phyloP scores from a whole-genome alignment of 37 sponge, comb jelly and placozoan genomes.

The Axinella damicornis region DNA sequence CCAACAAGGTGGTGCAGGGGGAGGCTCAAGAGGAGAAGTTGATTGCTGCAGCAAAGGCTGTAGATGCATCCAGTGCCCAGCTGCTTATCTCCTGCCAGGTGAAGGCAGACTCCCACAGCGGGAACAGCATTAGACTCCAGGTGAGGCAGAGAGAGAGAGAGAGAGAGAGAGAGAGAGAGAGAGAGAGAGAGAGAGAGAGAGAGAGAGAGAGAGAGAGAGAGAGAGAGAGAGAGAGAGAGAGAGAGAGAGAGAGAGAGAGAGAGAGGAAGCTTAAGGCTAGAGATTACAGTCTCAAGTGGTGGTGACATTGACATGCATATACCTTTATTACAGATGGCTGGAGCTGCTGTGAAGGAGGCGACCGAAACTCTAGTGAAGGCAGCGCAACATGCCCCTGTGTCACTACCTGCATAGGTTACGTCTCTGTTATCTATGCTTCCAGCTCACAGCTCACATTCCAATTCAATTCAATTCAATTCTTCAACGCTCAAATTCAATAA shows the following conservation, averaged over 20 bases:
- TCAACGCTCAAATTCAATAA: too few relatives aligned
- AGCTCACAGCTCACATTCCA: too few relatives aligned
- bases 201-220: neutral
- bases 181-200: too few relatives aligned
- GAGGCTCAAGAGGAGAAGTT: slow-evolving; percentile 86
- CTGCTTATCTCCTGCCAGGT: slow-evolving; percentile 95
- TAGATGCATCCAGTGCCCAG: slow-evolving; percentile 93
- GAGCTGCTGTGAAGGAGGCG: slow-evolving; percentile 92
- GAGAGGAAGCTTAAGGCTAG: neutral
- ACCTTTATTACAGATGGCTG: slow-evolving; percentile 79
- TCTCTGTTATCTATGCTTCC: too few relatives aligned
- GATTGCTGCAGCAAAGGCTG: slow-evolving; percentile 93
- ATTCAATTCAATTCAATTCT: too few relatives aligned
- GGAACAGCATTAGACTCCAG: slow-evolving; percentile 89
- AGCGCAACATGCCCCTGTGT: slow-evolving; percentile 76
- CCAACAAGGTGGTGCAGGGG: slow-evolving; percentile 88
- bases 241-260: neutral
- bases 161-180: neutral
- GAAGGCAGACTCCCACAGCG: slow-evolving; percentile 89
- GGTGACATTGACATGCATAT: too few relatives aligned
- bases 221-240: neutral
- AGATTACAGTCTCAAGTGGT: too few relatives aligned
- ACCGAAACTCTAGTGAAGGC: slow-evolving; percentile 90
- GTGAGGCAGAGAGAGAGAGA: too few relatives aligned
- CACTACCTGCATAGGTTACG: too few relatives aligned